Percentiles rank a stretch among this genome's conserved stretches.
phyloP scores from a whole-genome alignment of 1,140 invertebrate species.

The Orius insidiosus region DNA sequence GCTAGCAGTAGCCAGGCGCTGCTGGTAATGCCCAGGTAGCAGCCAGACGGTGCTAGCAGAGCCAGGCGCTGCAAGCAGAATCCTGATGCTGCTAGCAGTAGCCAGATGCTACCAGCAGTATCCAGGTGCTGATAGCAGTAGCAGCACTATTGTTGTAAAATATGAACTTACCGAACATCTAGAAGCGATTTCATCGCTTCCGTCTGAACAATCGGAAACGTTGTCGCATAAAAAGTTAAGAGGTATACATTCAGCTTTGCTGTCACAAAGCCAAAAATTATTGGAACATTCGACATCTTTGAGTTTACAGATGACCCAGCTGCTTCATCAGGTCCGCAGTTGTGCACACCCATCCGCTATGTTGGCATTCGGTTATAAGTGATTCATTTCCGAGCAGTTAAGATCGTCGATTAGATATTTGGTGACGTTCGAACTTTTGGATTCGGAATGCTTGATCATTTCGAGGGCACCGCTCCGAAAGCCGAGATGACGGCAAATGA shows the following conservation, averaged over 20 bases:
- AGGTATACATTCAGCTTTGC: slow-evolving; percentile 40
- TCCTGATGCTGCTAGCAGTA: too few species aligned
- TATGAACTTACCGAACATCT: too few species aligned
- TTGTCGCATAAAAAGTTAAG: slow-evolving; percentile 48
- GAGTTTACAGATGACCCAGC: slow-evolving; percentile 46
- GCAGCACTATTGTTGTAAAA: too few species aligned
- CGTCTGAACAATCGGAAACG: slow-evolving; percentile 46
- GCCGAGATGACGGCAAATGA: slow-evolving; percentile 52
- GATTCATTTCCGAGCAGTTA: slow-evolving; percentile 50
- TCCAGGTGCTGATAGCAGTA: too few species aligned
- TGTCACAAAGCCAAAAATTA: slow-evolving; percentile 46
- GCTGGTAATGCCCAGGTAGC: too few species aligned
- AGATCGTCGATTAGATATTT: slow-evolving; percentile 52
- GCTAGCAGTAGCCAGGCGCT: too few species aligned
- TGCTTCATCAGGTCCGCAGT: slow-evolving; percentile 48
- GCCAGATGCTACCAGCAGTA: too few species aligned
- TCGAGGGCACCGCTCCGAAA: slow-evolving; percentile 40
- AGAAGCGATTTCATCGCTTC: slow-evolving; percentile 42
- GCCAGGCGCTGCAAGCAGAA: too few species aligned
- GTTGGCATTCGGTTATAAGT: slow-evolving; percentile 44
- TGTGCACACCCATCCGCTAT: slow-evolving; percentile 52
- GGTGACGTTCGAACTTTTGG: slow-evolving; percentile 24
- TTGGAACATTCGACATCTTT: slow-evolving; percentile 32
- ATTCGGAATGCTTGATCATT: slow-evolving; percentile 27
- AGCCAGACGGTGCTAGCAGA: too few species aligned